Evolutionary conservation across 2,797 vertebrate species (phyloP).

Genomic region (Gallinago stenura): DNA sequence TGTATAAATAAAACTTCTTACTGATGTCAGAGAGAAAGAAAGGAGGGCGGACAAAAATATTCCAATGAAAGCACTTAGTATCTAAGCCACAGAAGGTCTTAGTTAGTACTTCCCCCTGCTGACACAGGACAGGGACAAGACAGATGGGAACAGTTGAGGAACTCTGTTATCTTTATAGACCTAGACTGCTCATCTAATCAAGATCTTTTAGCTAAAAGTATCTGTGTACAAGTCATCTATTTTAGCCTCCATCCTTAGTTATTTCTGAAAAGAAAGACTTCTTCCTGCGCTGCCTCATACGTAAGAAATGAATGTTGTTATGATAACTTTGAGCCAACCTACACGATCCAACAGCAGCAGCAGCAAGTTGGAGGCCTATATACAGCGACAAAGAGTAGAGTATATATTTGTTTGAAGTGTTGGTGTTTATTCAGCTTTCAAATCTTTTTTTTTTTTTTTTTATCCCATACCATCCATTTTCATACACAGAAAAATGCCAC

Average conservation of each 20-base stretch:
- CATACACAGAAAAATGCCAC: background rate
- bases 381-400: background rate
- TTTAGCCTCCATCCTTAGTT: background rate
- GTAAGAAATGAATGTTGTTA: background rate
- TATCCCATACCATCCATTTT: background rate
- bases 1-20: constrained; percentile 64
- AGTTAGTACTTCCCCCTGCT: constrained; percentile 72
- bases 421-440: background rate
- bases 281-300: background rate
- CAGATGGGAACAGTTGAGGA: constrained; percentile 49
- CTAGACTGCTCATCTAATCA: constrained; percentile 17
- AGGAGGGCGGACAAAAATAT: constrained; percentile 47
- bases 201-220: constrained; percentile 28
- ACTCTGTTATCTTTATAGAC: constrained; percentile 18
- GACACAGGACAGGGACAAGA: constrained; percentile 46
- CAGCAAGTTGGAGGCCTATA: background rate
- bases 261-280: background rate
- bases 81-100: constrained; percentile 49
- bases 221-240: background rate
- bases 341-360: background rate
- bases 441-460: background rate
- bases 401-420: background rate
- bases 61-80: constrained; percentile 26
- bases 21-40: constrained; percentile 57
- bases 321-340: background rate